Conservation (phyloP, 2,113 vertebrate species). For the Cynopterus brachyotis region DNA sequence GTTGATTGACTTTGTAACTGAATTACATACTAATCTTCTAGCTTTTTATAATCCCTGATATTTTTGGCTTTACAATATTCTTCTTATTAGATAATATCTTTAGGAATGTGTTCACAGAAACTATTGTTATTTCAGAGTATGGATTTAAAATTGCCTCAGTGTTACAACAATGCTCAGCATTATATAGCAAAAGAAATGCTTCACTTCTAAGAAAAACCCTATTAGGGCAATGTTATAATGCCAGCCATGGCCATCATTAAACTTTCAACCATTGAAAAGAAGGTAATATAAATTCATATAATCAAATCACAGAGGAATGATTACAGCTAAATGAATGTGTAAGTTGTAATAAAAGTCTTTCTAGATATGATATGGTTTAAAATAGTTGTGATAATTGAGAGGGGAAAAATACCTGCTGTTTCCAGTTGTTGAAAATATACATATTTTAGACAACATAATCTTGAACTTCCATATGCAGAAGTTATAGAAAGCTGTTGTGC, state of each 20-base stretch:
- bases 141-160: neutral
- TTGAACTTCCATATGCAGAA: neutral
- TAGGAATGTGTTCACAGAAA: neutral
- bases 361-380: neutral
- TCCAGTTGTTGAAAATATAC: neutral
- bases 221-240: neutral
- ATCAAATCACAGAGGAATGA: neutral
- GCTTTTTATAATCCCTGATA: conserved; percentile 25
- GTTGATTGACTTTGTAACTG: conserved; percentile 64
- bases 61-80: conserved; percentile 26
- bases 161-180: neutral
- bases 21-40: conserved; percentile 69
- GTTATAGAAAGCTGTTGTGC: neutral
- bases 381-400: neutral
- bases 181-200: neutral
- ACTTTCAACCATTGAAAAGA: neutral
- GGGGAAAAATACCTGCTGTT: neutral
- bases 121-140: neutral
- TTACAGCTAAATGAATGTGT: neutral
- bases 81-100: neutral
- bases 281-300: neutral
- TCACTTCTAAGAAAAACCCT: neutral
- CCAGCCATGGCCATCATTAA: neutral
- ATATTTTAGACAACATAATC: neutral
- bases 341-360: neutral